Base-by-base conservation (phyloP, 2,113 vertebrate species). In the Spheniscus mendiculus region DNA sequence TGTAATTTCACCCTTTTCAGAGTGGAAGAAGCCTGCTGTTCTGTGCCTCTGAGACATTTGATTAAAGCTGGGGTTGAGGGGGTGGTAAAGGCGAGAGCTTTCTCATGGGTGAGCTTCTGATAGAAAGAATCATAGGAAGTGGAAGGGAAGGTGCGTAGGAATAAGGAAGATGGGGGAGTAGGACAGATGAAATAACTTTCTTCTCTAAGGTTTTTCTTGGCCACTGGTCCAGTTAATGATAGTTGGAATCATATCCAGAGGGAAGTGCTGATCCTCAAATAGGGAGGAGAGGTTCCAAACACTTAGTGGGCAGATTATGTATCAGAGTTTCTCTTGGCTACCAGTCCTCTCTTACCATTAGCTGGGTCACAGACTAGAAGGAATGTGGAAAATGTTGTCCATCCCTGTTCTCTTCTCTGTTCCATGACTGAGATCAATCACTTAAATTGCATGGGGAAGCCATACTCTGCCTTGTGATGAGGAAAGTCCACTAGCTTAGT, bases 311-410 rank as follows among this genome's bases (percentile, higher is more conserved):
- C 86, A 94, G 88, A 95, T 97, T 97, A 36, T 86, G 71, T 97
- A 98, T 98, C 95, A 91, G 84, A 95, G 93, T 96, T 97, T 97
- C 83, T 96, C 82, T 98, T 97, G 98, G 97, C 94, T 81, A 71
- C 29, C 44, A 79, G 73, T 90, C 36, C 52, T 84, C 72, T 85
- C 45, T 97, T 90, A 93, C 86, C 55, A 65, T 76, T 74, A 89
- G 83, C 71, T 96, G 81, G 78, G 90, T 88, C 49, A 71, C 74
- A 84, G 91, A 83, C 73, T 70, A 74, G 69, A 81, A 95, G 67
- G 83, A 93, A 93, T 90, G 83, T 92, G 42, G 85, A 94, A 93
- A 93, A 92, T 92, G 59, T 82, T 96, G 58, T 91, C 83, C 34
- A 52, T 93, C 36, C 18, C 32, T 94, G 12, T 77, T 91, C 30